Evolutionary conservation across 2,113 vertebrate species (phyloP), one percentile per base, ranked within the genome.

Genomic region (Ophthalmolycus amberensis): DNA sequence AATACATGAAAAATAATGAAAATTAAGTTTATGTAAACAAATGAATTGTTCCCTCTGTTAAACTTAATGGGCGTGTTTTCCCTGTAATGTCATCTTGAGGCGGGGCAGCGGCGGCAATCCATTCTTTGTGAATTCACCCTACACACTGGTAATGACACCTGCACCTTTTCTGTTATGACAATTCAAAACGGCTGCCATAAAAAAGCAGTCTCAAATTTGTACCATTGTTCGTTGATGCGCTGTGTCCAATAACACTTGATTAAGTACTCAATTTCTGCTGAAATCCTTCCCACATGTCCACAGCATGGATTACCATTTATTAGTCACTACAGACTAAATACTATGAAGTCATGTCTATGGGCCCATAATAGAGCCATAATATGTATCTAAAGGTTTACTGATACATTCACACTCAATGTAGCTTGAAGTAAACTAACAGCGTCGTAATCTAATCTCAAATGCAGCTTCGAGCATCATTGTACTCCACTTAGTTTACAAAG

Each of bases 401-500:
- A 68, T 68, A 60, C 44, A 48, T 1, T 63, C 59, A 64, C 60
- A 25, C 9, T 22, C 20, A 64, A 10, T 27, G 22, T 2, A n/a
- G 5, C 15, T 27, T 9, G 32, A 65, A 27, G 54, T 32, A 64
- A 58, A 29, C 6, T 9, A 14, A 50, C 6, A n/a, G 14, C 2
- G 11, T 52, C 20, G 37, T 29, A 32, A n/a, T 29, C 15, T 46
- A 64, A 50, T 59, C 32, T 59, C 11, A 40, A 29, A 58, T 6
- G 9, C 2, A 6, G 29, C 42, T 69, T 48, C 1, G 16, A 32
- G 22, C 18, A 8, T 48, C 5, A n/a, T 8, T 15, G 29, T 60
- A 64, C 29, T 62, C 38, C 65, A 48, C n/a, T 1, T 40, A 64
- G 65, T 46, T 48, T 27, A 58, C 77, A 75, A 16, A 66, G 6